phyloP scores from a whole-genome alignment of 2,113 vertebrate species.

The Pyrgilauda ruficollis region DNA sequence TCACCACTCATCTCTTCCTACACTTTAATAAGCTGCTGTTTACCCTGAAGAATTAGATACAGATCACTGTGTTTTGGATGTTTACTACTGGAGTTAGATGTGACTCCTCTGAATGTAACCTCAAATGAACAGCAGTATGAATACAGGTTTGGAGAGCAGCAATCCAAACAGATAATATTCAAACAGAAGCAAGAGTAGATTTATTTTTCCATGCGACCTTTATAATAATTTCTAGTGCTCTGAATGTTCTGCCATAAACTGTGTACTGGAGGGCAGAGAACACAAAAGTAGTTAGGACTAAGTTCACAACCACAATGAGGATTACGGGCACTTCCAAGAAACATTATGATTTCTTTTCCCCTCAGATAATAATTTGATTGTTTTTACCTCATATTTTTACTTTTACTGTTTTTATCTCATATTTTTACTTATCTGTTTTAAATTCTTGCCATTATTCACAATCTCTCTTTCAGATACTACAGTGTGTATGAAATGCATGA shows the following conservation, averaged over 20 bases:
- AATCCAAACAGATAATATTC: neutral
- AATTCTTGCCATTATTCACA: neutral
- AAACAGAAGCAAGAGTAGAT: neutral
- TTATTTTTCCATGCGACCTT: neutral
- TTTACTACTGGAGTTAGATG: neutral
- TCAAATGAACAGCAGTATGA: neutral
- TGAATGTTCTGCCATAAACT: neutral
- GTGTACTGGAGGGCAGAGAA: neutral
- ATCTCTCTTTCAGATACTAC: neutral
- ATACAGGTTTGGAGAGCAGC: neutral
- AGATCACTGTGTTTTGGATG: neutral
- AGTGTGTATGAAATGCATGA: neutral
- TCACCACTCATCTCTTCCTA: neutral
- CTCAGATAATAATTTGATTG: neutral
- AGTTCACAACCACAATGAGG: neutral
- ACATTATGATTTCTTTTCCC: neutral
- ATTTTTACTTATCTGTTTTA: neutral
- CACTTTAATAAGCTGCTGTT: neutral
- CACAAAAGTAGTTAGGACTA: neutral
- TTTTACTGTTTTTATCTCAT: neutral
- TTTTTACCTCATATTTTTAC: neutral
- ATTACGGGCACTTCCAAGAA: neutral
- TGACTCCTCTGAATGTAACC: neutral
- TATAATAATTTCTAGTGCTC: neutral
- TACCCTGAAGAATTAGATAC: neutral